phyloP scores from a whole-genome alignment of 2,113 vertebrate species.

The Nestor notabilis region DNA sequence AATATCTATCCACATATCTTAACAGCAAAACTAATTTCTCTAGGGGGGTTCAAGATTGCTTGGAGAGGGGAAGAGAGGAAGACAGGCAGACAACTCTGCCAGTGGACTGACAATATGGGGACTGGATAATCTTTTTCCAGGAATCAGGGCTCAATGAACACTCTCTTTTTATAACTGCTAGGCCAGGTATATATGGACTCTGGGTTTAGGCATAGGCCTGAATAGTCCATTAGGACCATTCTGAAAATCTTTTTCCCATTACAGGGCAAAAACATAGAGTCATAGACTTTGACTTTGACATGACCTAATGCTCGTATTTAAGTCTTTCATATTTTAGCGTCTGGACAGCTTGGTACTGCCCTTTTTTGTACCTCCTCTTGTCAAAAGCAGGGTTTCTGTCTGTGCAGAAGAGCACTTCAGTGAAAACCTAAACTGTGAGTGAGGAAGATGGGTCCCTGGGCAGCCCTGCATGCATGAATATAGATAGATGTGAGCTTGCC shows the following conservation, averaged over 20 bases:
- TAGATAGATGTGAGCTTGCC: not conserved
- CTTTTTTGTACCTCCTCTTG: not conserved
- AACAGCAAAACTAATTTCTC: not conserved
- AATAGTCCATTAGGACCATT: not conserved
- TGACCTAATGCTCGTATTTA: not conserved
- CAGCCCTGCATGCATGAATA: not conserved
- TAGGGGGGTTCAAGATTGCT: not conserved
- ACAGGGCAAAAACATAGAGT: not conserved
- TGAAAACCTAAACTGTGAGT: not conserved
- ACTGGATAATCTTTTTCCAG: not conserved
- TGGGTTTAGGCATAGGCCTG: not conserved
- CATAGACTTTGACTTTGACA: not conserved
- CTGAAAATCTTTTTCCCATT: not conserved
- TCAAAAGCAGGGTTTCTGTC: not conserved
- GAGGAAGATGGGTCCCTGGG: not conserved
- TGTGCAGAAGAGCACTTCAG: not conserved
- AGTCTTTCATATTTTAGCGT: not conserved
- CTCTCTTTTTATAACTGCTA: not conserved
- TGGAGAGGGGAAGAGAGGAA: not conserved
- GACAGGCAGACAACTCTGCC: not conserved
- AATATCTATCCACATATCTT: not conserved
- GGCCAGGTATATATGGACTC: not conserved
- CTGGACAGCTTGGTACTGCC: not conserved
- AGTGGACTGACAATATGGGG: not conserved
- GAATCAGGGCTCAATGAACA: not conserved